Percentiles rank a stretch among this genome's conserved stretches.
Evolutionary conservation across 2,113 vertebrate genomes (phyloP).

Genomic region (Misgurnus mizolepis): DNA sequence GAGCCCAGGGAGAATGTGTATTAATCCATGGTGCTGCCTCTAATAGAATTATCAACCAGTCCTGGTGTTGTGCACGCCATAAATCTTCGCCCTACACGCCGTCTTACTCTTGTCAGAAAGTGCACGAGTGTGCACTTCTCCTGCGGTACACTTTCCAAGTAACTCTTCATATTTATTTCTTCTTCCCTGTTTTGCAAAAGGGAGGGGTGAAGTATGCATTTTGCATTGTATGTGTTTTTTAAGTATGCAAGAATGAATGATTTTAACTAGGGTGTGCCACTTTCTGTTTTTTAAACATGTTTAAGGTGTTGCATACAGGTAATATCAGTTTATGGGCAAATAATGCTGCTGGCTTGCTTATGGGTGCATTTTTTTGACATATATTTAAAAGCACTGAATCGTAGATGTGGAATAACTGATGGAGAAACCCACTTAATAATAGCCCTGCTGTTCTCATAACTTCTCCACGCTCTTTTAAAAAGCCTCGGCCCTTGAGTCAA

Average conservation of each 20-base stretch:
- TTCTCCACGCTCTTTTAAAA: slow-evolving; percentile 7
- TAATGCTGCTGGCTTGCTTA: not conserved
- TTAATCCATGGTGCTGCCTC: slow-evolving; percentile 40
- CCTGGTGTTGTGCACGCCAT: slow-evolving; percentile 25
- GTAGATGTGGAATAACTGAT: not conserved
- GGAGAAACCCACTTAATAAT: not conserved
- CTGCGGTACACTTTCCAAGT: slow-evolving; percentile 28
- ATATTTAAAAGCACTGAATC: slow-evolving; percentile 28
- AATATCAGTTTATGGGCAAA: not conserved
- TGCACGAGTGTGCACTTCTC: slow-evolving; percentile 36
- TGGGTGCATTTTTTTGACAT: slow-evolving; percentile 1
- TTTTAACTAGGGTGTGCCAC: too few relatives aligned
- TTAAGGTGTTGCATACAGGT: not conserved
- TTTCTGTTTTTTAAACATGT: too few relatives aligned
- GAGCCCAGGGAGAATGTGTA: slow-evolving; percentile 17
- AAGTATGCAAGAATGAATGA: not conserved
- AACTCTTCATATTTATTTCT: slow-evolving; percentile 36
- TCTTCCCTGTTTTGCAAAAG: not conserved
- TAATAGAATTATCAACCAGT: slow-evolving; percentile 45
- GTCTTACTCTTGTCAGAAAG: slow-evolving; percentile 44
- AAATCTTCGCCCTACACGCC: slow-evolving; percentile 38
- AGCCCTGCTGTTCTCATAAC: not conserved
- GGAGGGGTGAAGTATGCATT: not conserved
- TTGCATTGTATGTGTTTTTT: not conserved
- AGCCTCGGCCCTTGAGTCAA: slow-evolving; percentile 8